Evolutionary conservation across 1,140 invertebrate species (phyloP).

Genomic region (Ditylenchus dipsaci): DNA sequence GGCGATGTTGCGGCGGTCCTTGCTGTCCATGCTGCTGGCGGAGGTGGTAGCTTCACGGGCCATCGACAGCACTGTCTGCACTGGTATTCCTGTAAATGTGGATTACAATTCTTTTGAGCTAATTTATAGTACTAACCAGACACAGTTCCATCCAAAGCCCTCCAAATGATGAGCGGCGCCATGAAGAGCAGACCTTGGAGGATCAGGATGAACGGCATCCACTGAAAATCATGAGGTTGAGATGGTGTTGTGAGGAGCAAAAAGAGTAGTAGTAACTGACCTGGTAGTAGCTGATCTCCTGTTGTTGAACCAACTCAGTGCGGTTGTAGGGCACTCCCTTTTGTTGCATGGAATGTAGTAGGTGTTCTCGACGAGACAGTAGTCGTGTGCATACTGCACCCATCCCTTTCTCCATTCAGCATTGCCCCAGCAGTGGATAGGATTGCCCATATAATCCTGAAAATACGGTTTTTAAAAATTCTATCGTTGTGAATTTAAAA

Average conservation of each 20-base stretch:
- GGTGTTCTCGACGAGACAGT: slow-evolving; percentile 38
- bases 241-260: too few relatives aligned
- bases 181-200: slow-evolving; percentile 32
- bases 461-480: slow-evolving; percentile 5
- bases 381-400: slow-evolving; percentile 42
- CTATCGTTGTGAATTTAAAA: background rate
- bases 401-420: slow-evolving; percentile 43
- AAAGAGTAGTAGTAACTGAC: background rate
- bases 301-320: background rate
- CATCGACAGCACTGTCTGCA: slow-evolving; percentile 38
- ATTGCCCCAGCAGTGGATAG: slow-evolving; percentile 46
- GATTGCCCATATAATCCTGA: slow-evolving; percentile 33
- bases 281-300: slow-evolving; percentile 28
- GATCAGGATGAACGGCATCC: slow-evolving; percentile 36
- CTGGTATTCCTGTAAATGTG: slow-evolving; percentile 27
- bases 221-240: slow-evolving; percentile 22
- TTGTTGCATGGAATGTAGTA: slow-evolving; percentile 18
- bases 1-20: slow-evolving; percentile 2
- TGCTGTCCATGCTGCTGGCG: background rate
- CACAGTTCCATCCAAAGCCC: slow-evolving; percentile 28
- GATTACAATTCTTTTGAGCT: background rate
- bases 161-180: slow-evolving; percentile 32
- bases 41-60: slow-evolving; percentile 16
- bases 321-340: background rate
- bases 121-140: background rate